Conservation (phyloP, 2,797 vertebrate species). For the Furcifer pardalis region DNA sequence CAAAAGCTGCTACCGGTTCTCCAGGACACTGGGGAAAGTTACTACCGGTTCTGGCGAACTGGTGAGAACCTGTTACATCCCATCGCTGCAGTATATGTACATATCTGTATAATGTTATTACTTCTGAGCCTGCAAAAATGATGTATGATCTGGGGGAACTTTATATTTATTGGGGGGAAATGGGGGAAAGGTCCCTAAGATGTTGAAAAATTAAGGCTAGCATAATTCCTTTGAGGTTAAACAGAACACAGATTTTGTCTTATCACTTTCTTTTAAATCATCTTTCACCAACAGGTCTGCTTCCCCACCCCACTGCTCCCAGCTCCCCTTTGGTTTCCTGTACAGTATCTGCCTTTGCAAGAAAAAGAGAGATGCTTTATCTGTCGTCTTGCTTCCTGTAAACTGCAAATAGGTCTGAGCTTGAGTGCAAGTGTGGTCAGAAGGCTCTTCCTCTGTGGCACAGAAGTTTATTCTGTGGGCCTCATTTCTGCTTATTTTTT, state of each 20-base stretch:
- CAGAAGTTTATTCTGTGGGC: fast-evolving
- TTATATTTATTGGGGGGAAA: no score
- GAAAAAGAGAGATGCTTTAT: not conserved
- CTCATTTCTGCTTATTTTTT: not conserved
- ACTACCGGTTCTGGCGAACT: no score
- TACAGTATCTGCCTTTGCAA: not conserved
- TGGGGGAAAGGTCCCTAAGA: not conserved
- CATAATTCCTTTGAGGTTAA: not conserved
- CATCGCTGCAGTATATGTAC: no score
- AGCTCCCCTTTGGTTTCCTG: not conserved
- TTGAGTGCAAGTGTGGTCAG: not conserved
- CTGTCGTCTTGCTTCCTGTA: not conserved
- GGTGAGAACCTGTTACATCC: no score
- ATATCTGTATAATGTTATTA: no score
- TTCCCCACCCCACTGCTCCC: not conserved
- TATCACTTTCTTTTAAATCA: not conserved
- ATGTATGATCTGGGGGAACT: no score
- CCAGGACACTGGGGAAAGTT: no score
- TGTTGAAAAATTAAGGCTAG: not conserved
- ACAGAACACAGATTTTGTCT: not conserved
- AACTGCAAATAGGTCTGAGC: fast-evolving
- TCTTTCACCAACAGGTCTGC: not conserved
- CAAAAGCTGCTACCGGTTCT: no score
- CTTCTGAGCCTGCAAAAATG: no score
- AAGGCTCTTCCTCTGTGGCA: not conserved